These are phyloP conservation scores for Enoplolaimus lenunculus DNA, from an alignment of 2,888 invertebrate species.

Conservation along the genomic window DNA sequence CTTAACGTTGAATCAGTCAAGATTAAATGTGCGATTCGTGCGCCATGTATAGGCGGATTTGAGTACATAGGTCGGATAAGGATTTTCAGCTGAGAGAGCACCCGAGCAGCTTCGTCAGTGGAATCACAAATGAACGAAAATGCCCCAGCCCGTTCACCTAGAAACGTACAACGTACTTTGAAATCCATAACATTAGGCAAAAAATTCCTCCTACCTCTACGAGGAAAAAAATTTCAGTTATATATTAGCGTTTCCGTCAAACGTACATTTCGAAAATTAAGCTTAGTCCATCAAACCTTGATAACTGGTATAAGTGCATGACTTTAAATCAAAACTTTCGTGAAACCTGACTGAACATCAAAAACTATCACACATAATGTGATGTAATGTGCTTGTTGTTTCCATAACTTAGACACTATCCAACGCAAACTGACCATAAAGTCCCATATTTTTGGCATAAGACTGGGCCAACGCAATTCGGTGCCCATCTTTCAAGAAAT, in stretches of 20 bases:
- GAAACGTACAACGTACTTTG: constrained; percentile 24
- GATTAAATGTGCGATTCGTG: constrained; percentile 72
- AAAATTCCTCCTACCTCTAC: background rate
- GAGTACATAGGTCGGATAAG: constrained; percentile 88
- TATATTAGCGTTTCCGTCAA: no score
- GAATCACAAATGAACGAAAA: constrained; percentile 61
- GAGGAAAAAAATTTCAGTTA: no score
- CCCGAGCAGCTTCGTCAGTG: constrained; percentile 63
- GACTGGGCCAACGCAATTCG: constrained; percentile 74
- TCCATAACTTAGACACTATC: no score
- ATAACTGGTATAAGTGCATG: no score
- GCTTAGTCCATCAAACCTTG: no score
- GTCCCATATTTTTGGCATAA: constrained; percentile 92
- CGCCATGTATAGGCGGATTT: constrained; percentile 86
- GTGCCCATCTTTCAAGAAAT: constrained; percentile 76
- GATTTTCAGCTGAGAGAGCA: constrained; percentile 87
- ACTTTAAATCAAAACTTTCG: no score
- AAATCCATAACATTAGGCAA: constrained; percentile 8
- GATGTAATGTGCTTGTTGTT: no score
- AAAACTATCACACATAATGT: no score
- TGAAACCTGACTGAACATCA: no score
- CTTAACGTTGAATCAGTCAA: constrained; percentile 50
- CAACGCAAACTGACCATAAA: constrained; percentile 56
- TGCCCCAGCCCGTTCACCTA: constrained; percentile 84
- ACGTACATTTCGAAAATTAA: no score